Evolutionary conservation across 2,888 invertebrate species (phyloP).

Genomic region (Brenthis hecate): DNA sequence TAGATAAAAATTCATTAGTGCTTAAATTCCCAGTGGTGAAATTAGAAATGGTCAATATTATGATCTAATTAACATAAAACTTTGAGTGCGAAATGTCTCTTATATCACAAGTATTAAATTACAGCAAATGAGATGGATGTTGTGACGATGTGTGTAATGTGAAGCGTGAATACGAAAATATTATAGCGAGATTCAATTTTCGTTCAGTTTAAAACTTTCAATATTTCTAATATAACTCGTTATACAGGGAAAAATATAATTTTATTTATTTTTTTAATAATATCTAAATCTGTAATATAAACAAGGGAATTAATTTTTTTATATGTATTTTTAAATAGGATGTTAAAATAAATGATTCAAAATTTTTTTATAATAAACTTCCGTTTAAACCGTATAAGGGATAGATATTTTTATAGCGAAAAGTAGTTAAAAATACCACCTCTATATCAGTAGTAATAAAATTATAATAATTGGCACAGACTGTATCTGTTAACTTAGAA

Average conservation of each 20-base stretch:
- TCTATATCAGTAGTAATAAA: conserved; percentile 23
- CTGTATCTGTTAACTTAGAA: conserved; percentile 18
- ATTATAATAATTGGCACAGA: conserved; percentile 9
- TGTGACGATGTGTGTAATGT: not conserved
- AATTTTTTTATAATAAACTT: not conserved
- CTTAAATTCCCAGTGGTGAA: not conserved
- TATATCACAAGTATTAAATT: conserved; percentile 18
- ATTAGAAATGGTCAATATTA: not conserved
- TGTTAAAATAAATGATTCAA: not conserved
- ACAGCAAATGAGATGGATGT: not conserved
- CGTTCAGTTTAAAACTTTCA: too few relatives aligned
- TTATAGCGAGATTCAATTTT: too few relatives aligned
- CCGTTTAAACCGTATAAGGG: not conserved
- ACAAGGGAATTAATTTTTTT: conserved; percentile 15
- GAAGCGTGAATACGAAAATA: not conserved
- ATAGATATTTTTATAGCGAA: conserved; percentile 20
- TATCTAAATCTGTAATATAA: conserved; percentile 3
- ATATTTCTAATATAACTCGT: not conserved
- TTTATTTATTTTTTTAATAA: conserved; percentile 6
- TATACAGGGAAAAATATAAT: not conserved
- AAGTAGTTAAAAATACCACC: conserved; percentile 13
- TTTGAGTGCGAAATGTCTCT: not conserved
- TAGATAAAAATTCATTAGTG: conserved; percentile 2
- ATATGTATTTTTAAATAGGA: not conserved
- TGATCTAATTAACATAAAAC: not conserved